Conservation (phyloP, 2,113 vertebrate genomes). For the Scomber colias region DNA sequence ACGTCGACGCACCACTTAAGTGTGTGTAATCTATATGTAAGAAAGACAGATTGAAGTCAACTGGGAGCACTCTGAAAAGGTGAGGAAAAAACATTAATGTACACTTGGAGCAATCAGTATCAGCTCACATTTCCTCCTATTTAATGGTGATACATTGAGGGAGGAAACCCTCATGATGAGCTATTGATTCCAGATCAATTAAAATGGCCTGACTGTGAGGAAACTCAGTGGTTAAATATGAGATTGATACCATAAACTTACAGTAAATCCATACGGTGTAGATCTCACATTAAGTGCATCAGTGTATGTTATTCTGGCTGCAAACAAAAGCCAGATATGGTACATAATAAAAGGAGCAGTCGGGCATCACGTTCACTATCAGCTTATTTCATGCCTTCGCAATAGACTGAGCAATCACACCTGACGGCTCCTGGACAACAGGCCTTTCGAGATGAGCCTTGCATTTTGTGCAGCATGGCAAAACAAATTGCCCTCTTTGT, state of each 20-base stretch:
- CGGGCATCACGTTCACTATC: conserved; percentile 54
- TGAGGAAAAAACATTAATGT: not conserved
- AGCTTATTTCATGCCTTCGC: conserved; percentile 53
- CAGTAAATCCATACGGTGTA: conserved; percentile 12
- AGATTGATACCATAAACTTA: not conserved
- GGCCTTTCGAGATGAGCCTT: conserved; percentile 50
- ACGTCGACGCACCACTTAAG: not conserved
- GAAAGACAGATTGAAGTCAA: conserved; percentile 1
- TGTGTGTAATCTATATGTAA: conserved; percentile 9
- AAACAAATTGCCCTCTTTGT: conserved; percentile 64
- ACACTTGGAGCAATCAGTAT: too few species aligned
- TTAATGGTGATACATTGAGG: too few species aligned
- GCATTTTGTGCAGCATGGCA: conserved; percentile 54
- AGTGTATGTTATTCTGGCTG: conserved; percentile 20
- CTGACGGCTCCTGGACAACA: conserved; percentile 48
- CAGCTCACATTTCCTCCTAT: too few species aligned
- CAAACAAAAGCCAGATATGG: conserved; percentile 24
- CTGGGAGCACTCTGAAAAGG: not conserved
- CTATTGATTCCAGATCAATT: conserved; percentile 19
- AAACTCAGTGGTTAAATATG: not conserved
- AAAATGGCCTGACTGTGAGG: not conserved
- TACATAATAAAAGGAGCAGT: conserved; percentile 37
- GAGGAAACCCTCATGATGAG: too few species aligned
- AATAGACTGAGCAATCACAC: conserved; percentile 64
- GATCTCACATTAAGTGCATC: conserved; percentile 2